Percentiles rank a stretch among this genome's conserved stretches.
Evolutionary conservation across 2,888 invertebrate genomes (phyloP).

Genomic region (Phyto melanocephala): DNA sequence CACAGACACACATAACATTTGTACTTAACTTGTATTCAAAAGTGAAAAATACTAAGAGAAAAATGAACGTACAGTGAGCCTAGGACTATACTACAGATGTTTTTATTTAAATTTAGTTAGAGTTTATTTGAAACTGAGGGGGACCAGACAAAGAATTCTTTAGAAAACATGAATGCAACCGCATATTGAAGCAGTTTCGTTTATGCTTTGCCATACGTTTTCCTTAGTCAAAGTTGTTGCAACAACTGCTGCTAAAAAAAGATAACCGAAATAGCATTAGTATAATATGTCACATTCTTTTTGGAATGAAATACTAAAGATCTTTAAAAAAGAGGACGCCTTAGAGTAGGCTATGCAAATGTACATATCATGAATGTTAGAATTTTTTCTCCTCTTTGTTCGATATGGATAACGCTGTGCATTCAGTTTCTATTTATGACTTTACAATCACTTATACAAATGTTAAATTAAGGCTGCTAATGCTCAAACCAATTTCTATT

Average conservation of each 20-base stretch:
- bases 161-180: slow-evolving; percentile 62
- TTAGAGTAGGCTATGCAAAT: slow-evolving; percentile 31
- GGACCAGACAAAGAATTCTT: slow-evolving; percentile 40
- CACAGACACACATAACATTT: not conserved
- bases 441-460: slow-evolving; percentile 19
- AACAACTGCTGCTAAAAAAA: slow-evolving; percentile 9
- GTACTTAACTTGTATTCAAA: slow-evolving; percentile 29
- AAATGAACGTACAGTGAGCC: slow-evolving; percentile 23
- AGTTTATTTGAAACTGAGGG: not conserved
- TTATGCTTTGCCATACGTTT: not conserved
- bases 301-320: slow-evolving; percentile 4
- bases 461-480: slow-evolving; percentile 36
- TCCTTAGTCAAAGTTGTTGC: not conserved
- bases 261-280: slow-evolving; percentile 58
- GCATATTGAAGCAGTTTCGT: slow-evolving; percentile 44
- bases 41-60: not conserved
- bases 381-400: slow-evolving; percentile 16
- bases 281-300: slow-evolving; percentile 63
- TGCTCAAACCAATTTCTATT: slow-evolving; percentile 60
- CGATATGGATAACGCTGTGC: slow-evolving; percentile 29
- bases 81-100: slow-evolving; percentile 23
- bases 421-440: slow-evolving; percentile 29
- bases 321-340: slow-evolving; percentile 11
- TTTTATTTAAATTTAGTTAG: slow-evolving; percentile 36
- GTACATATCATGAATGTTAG: slow-evolving; percentile 8